Evolutionary conservation across 2,797 vertebrate species (phyloP).

Genomic region (Synanceia verrucosa): DNA sequence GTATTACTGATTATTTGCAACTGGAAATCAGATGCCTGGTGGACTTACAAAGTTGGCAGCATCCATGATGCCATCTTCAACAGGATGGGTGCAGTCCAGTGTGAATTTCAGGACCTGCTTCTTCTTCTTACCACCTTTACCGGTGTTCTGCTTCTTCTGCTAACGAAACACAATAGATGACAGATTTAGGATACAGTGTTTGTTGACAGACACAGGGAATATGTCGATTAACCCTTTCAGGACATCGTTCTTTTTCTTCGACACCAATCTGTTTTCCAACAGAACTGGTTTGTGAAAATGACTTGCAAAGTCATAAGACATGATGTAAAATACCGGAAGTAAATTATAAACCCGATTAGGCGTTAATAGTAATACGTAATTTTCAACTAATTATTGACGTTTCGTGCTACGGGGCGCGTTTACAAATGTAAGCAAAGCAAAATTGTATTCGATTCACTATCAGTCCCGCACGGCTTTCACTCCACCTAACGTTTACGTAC

Average conservation of each 20-base stretch:
- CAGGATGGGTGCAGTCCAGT: slow-evolving; percentile 95
- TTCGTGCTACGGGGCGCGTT: neutral
- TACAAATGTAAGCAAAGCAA: neutral
- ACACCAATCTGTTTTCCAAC: neutral
- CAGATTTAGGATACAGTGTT: too few species aligned
- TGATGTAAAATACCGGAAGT: neutral
- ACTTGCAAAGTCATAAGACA: neutral
- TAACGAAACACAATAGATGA: neutral
- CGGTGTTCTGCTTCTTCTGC: slow-evolving; percentile 75
- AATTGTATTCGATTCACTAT: neutral
- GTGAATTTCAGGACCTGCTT: slow-evolving; percentile 96
- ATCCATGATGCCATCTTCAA: slow-evolving; percentile 98
- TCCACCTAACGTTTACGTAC: neutral
- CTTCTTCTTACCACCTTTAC: slow-evolving; percentile 93
- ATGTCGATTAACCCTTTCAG: too few species aligned
- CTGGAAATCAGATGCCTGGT: neutral
- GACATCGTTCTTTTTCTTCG: too few species aligned
- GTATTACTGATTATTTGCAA: too few species aligned
- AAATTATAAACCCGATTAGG: too few species aligned
- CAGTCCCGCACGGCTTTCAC: neutral
- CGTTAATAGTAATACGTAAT: too few species aligned
- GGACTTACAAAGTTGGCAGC: slow-evolving; percentile 95
- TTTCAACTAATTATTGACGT: too few species aligned
- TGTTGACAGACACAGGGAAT: too few species aligned
- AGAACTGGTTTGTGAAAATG: neutral